These are phyloP conservation scores for Taurulus bubalis DNA, from an alignment of 2,113 vertebrate genomes.

Conservation along the genomic window DNA sequence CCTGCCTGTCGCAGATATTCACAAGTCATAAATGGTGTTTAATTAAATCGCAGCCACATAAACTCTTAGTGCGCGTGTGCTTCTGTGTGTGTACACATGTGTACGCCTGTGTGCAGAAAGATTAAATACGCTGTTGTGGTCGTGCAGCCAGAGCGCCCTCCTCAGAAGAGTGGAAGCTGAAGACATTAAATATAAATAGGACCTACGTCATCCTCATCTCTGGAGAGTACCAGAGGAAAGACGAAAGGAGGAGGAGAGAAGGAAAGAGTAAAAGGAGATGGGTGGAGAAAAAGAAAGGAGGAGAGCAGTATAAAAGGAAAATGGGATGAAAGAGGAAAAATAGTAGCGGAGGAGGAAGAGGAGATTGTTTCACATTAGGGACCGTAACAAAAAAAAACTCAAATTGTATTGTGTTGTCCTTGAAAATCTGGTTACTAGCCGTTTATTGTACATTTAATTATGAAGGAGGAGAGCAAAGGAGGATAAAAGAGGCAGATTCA, in stretches of 20 bases:
- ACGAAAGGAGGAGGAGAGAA: slow-evolving; percentile 10
- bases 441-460: slow-evolving; percentile 11
- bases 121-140: slow-evolving; percentile 7
- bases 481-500: not conserved
- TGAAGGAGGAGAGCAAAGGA: not conserved
- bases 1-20: slow-evolving; percentile 50
- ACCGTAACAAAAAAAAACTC: not conserved
- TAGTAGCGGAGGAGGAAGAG: not conserved
- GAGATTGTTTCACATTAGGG: not conserved
- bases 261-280: slow-evolving; percentile 28
- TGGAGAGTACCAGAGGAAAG: slow-evolving; percentile 44
- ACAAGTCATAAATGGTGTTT: slow-evolving; percentile 57
- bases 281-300: not conserved
- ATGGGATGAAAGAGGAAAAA: not conserved
- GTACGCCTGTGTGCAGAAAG: not conserved
- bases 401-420: not conserved
- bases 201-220: slow-evolving; percentile 64
- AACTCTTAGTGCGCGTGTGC: not conserved
- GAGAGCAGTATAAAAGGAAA: slow-evolving; percentile 1
- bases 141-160: slow-evolving; percentile 32
- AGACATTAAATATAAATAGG: slow-evolving; percentile 78
- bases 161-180: slow-evolving; percentile 42
- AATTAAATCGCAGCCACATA: slow-evolving; percentile 22
- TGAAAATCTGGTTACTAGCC: not conserved
- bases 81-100: not conserved